These are phyloP conservation scores for Kuschelorhynchus macadamiae DNA, from an alignment of 2,888 invertebrate species.

Conservation along the genomic window DNA sequence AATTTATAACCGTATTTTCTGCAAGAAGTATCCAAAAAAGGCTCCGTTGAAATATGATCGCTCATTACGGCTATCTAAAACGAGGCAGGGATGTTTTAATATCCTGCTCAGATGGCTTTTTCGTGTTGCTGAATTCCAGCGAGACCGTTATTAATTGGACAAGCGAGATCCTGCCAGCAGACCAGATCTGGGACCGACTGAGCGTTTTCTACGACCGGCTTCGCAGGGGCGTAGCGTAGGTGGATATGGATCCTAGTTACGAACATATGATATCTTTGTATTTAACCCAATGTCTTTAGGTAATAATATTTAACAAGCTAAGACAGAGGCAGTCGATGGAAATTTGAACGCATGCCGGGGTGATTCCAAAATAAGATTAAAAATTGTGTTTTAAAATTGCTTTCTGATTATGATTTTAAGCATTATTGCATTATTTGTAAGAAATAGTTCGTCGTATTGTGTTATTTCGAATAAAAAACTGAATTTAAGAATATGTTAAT, in stretches of 20 bases:
- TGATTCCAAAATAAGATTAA: too few relatives aligned
- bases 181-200: constrained; percentile 19
- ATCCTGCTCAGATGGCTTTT: constrained; percentile 67
- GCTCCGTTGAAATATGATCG: constrained; percentile 59
- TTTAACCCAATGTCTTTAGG: too few relatives aligned
- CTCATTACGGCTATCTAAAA: constrained; percentile 65
- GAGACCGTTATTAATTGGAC: constrained; percentile 67
- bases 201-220: constrained; percentile 9
- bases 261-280: constrained; percentile 1
- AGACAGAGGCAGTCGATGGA: too few relatives aligned
- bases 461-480: too few relatives aligned
- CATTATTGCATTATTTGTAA: too few relatives aligned
- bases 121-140: constrained; percentile 67
- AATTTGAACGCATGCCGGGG: too few relatives aligned
- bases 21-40: constrained; percentile 30
- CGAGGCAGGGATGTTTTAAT: constrained; percentile 66
- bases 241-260: constrained; percentile 11
- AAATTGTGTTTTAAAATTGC: too few relatives aligned
- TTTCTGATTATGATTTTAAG: too few relatives aligned
- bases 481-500: too few relatives aligned
- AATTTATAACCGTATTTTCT: constrained; percentile 18
- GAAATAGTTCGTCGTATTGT: too few relatives aligned
- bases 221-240: constrained; percentile 27
- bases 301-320: too few relatives aligned
- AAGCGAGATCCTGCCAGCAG: constrained; percentile 49